Conservation (phyloP, 2,797 vertebrate species). For the Sylvilagus floridanus region DNA sequence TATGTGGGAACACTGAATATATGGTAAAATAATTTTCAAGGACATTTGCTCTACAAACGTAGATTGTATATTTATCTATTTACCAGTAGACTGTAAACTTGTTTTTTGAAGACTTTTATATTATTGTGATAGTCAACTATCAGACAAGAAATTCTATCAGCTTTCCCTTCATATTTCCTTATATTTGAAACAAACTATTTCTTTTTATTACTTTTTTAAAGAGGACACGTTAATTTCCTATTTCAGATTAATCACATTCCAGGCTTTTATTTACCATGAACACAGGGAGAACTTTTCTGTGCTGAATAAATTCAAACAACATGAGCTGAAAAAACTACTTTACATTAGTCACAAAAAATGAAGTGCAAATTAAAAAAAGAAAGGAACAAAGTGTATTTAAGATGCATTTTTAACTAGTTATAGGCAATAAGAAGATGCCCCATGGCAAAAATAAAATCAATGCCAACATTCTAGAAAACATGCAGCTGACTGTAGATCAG, state of each 20-base stretch:
- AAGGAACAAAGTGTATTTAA: slow-evolving; percentile 69
- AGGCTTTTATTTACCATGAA: slow-evolving; percentile 73
- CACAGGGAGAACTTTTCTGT: slow-evolving; percentile 56
- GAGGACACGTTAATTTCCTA: slow-evolving; percentile 53
- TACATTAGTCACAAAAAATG: slow-evolving; percentile 68
- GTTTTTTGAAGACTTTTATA: slow-evolving; percentile 30
- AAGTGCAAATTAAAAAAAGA: slow-evolving; percentile 78
- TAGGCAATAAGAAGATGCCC: slow-evolving; percentile 73
- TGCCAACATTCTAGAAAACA: slow-evolving; percentile 79
- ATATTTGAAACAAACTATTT: slow-evolving; percentile 41
- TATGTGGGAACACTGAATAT: slow-evolving; percentile 28
- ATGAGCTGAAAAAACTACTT: slow-evolving; percentile 66
- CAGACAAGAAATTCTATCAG: slow-evolving; percentile 28
- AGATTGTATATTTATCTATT: slow-evolving; percentile 44
- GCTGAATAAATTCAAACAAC: slow-evolving; percentile 52
- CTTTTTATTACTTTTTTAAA: slow-evolving; percentile 50
- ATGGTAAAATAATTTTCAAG: slow-evolving; percentile 46
- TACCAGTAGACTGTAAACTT: slow-evolving; percentile 32
- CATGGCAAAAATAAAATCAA: slow-evolving; percentile 74
- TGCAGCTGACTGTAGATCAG: slow-evolving; percentile 83
- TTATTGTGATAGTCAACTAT: slow-evolving; percentile 38
- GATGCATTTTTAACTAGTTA: slow-evolving; percentile 75
- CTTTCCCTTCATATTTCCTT: slow-evolving; percentile 46
- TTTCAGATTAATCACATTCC: slow-evolving; percentile 62
- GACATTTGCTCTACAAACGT: slow-evolving; percentile 4